phyloP scores from a whole-genome alignment of 2,113 vertebrate species.

The Anguilla japonica region DNA sequence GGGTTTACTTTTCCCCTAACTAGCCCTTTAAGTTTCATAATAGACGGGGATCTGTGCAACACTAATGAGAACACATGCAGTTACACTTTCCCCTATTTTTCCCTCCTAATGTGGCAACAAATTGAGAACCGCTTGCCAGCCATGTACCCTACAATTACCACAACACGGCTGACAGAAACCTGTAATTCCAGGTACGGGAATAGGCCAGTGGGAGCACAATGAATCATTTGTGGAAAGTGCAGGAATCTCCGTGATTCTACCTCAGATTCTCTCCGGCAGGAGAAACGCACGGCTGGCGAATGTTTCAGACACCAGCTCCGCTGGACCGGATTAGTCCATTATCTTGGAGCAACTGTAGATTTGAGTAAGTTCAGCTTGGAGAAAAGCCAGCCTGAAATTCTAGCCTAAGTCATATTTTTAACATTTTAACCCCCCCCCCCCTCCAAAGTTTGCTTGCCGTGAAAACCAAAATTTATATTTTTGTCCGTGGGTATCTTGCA shows the following conservation, averaged over 20 bases:
- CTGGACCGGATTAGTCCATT: background rate
- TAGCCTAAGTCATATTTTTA: background rate
- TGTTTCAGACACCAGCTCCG: background rate
- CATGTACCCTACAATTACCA: constrained; percentile 22
- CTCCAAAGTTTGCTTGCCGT: background rate
- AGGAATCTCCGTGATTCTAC: background rate
- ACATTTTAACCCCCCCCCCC: background rate
- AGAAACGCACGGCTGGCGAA: background rate
- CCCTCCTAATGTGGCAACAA: constrained; percentile 21
- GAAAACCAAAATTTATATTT: background rate
- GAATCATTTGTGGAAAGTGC: background rate
- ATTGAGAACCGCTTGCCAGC: background rate
- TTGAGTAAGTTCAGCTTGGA: background rate
- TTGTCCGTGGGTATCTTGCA: background rate
- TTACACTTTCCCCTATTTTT: constrained; percentile 2
- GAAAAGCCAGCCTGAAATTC: background rate
- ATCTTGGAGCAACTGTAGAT: background rate
- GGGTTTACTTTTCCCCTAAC: background rate
- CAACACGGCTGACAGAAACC: constrained; percentile 19
- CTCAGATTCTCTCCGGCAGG: background rate
- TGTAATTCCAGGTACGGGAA: constrained; percentile 17
- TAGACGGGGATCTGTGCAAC: background rate
- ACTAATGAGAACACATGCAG: constrained; percentile 3
- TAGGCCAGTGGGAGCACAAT: too few species aligned
- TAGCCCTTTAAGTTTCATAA: background rate